phyloP scores from a whole-genome alignment of 2,113 vertebrate species.

The Dryoscopus gambensis region DNA sequence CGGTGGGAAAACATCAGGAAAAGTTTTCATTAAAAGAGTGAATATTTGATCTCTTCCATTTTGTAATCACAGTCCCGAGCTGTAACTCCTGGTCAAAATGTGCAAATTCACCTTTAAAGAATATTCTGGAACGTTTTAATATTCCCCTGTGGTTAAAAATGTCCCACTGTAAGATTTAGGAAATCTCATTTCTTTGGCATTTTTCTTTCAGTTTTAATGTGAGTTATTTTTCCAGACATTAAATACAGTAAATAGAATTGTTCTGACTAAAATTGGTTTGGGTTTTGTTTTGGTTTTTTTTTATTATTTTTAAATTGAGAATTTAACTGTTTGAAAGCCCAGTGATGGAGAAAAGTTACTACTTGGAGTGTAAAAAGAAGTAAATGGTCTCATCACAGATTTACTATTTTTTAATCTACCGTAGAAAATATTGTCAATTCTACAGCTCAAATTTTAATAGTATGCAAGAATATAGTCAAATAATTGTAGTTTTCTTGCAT shows the following conservation, averaged over 20 bases:
- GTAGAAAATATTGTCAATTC: neutral
- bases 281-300: rapidly evolving
- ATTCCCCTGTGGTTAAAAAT: neutral
- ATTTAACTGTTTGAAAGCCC: neutral
- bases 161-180: neutral
- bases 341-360: neutral
- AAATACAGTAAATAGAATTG: neutral
- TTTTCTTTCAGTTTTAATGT: neutral
- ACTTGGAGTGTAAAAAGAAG: neutral
- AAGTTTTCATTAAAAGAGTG: neutral
- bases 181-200: neutral
- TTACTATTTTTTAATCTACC: neutral
- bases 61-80: neutral
- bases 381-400: neutral
- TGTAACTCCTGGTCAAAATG: neutral
- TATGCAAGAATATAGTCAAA: neutral
- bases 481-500: neutral
- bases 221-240: neutral
- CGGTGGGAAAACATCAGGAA: neutral
- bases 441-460: neutral
- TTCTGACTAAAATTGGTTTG: neutral
- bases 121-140: neutral
- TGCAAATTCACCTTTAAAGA: neutral
- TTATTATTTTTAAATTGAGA: neutral
- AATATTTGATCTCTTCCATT: neutral